A percentile compares a stretch with the other conserved stretches of the same genome.
These are phyloP conservation scores for Leptopilina drosophilae DNA, from an alignment of 2,888 invertebrate species.

Conservation along the genomic window DNA sequence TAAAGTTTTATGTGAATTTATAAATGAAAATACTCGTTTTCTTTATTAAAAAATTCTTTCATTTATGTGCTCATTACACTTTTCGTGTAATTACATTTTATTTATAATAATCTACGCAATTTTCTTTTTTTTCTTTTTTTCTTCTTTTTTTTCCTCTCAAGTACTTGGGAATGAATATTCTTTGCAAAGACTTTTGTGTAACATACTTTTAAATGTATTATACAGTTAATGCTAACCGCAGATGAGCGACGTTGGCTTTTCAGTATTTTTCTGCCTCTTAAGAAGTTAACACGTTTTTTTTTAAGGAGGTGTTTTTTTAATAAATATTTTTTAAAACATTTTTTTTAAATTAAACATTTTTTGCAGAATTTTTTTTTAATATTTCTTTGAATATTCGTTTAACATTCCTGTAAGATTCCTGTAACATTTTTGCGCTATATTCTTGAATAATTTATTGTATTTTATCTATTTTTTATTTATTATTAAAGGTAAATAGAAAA, in stretches of 20 bases:
- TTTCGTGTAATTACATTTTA: slow-evolving; percentile 27
- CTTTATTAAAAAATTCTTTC: background rate
- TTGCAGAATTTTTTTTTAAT: too few relatives aligned
- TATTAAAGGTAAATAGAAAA: too few relatives aligned
- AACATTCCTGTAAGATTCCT: too few relatives aligned
- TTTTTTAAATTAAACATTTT: background rate
- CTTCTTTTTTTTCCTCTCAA: background rate
- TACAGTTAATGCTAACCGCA: slow-evolving; percentile 24
- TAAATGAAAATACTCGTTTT: background rate
- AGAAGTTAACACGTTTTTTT: slow-evolving; percentile 18
- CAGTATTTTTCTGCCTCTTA: slow-evolving; percentile 4
- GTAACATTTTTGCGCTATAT: too few relatives aligned
- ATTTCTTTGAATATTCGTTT: too few relatives aligned
- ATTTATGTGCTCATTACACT: background rate
- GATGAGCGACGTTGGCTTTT: slow-evolving; percentile 24
- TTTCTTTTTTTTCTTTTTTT: background rate
- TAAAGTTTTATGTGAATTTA: too few relatives aligned
- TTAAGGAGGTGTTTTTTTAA: too few relatives aligned
- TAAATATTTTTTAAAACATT: slow-evolving; percentile 1
- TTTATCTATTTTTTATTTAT: too few relatives aligned
- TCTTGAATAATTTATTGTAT: too few relatives aligned
- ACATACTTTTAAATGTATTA: slow-evolving; percentile 20
- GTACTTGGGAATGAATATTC: background rate
- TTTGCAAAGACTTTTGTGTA: slow-evolving; percentile 23
- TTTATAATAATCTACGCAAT: slow-evolving; percentile 3